These are phyloP conservation scores for Ctenopoma multispine DNA, from an alignment of 2,797 vertebrate genomes.

Conservation along the genomic window DNA sequence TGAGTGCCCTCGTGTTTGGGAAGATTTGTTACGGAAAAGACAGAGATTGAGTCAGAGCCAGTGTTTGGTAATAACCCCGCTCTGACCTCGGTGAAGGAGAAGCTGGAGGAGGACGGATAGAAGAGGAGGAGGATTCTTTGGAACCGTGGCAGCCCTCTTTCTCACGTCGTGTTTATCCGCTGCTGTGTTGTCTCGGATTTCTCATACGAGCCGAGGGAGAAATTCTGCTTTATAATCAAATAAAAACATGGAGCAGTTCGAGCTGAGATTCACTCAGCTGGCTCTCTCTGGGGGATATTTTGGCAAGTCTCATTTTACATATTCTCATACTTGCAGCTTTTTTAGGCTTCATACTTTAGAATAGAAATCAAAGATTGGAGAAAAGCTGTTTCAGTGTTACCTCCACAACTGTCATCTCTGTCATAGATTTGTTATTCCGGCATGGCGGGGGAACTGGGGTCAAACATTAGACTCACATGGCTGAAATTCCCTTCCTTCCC, in stretches of 20 bases:
- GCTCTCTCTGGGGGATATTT: not conserved
- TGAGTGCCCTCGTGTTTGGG: constrained; percentile 45
- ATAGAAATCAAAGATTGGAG: not conserved
- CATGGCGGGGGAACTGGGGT: constrained; percentile 19
- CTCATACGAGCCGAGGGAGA: constrained; percentile 38
- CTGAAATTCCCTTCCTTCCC: constrained; percentile 57
- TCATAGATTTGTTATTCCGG: not conserved
- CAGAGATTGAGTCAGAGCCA: constrained; percentile 60
- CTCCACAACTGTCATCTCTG: not conserved
- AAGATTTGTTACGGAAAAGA: constrained; percentile 70
- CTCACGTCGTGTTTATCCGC: constrained; percentile 52
- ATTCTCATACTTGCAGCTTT: not conserved
- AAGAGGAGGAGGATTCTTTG: constrained; percentile 43
- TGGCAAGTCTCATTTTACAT: constrained; percentile 16
- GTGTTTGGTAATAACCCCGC: constrained; percentile 73
- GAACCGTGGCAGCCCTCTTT: constrained; percentile 33
- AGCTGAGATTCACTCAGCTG: constrained; percentile 23
- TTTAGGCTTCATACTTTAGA: constrained; percentile 13
- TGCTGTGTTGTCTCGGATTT: constrained; percentile 62
- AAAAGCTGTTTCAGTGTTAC: not conserved
- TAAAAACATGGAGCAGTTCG: constrained; percentile 42
- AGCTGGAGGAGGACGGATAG: constrained; percentile 38
- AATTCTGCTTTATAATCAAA: constrained; percentile 50
- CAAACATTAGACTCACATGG: constrained; percentile 12
- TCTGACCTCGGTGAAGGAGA: constrained; percentile 67